These are phyloP conservation scores for Cololabis saira DNA, from an alignment of 2,113 vertebrate genomes.

Conservation along the genomic window DNA sequence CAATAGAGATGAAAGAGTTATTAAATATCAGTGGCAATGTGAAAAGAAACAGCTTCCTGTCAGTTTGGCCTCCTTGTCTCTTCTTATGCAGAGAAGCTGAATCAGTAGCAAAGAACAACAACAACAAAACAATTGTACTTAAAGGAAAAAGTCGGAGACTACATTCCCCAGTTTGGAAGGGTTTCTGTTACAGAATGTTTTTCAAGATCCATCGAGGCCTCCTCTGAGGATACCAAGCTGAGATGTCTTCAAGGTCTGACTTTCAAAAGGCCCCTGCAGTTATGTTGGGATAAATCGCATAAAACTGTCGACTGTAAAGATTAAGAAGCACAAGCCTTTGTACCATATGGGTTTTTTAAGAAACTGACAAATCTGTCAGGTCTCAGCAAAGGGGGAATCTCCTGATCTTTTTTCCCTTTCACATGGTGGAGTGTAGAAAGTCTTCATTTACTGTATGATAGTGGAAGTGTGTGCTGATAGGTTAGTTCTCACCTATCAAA, in stretches of 20 bases:
- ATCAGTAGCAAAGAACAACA: constrained; percentile 18
- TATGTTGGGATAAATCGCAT: constrained; percentile 33
- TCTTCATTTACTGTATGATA: neutral
- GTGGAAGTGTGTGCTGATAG: constrained; percentile 5
- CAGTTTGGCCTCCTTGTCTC: constrained; percentile 25
- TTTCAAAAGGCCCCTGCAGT: constrained; percentile 50
- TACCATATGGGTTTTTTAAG: constrained; percentile 28
- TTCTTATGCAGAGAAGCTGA: constrained; percentile 3
- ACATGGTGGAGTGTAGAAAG: constrained; percentile 4
- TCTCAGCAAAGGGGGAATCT: neutral
- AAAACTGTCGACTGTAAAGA: constrained; percentile 41
- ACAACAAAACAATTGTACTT: constrained; percentile 35
- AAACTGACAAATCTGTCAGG: constrained; percentile 42
- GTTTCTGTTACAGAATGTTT: constrained; percentile 45
- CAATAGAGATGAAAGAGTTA: constrained; percentile 38
- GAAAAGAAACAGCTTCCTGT: constrained; percentile 64
- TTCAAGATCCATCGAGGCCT: constrained; percentile 46
- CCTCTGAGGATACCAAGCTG: constrained; percentile 43
- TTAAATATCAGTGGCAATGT: constrained; percentile 61
- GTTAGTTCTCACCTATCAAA: constrained; percentile 90
- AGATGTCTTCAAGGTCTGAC: constrained; percentile 60
- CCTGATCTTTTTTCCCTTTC: neutral
- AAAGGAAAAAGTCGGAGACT: constrained; percentile 11
- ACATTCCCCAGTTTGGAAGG: constrained; percentile 39
- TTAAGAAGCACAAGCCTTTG: constrained; percentile 15